Evolutionary conservation across 2,888 invertebrate species (phyloP).

Genomic region (Cephus pygmeus): DNA sequence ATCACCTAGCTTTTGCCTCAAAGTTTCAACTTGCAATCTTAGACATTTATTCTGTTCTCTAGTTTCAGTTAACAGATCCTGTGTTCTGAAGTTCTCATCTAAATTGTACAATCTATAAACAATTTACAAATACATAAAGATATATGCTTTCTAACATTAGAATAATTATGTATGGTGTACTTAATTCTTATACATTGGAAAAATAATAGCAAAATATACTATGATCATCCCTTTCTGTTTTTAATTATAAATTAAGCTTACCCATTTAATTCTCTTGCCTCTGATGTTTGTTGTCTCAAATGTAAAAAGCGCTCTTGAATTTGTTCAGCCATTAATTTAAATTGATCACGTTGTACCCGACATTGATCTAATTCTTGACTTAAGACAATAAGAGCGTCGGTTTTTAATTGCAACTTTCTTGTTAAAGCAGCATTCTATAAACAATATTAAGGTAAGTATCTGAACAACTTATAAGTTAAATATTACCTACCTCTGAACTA

Average conservation of each 20-base stretch:
- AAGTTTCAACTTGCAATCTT: constrained; percentile 74
- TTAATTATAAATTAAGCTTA: constrained; percentile 18
- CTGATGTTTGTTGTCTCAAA: constrained; percentile 62
- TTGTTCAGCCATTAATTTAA: constrained; percentile 83
- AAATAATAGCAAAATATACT: no score
- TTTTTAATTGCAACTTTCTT: constrained; percentile 80
- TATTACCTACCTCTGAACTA: no score
- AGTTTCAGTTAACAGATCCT: constrained; percentile 61
- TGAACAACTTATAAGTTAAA: no score
- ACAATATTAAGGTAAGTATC: no score
- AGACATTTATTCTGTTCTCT: constrained; percentile 70
- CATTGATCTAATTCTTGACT: constrained; percentile 82
- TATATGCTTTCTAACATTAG: no score
- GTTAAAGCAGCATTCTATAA: no score
- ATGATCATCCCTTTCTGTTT: no score
- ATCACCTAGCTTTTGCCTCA: constrained; percentile 78
- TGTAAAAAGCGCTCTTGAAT: constrained; percentile 71
- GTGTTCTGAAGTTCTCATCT: constrained; percentile 43
- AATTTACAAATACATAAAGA: no score
- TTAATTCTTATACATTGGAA: no score
- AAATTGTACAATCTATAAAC: constrained; percentile 32
- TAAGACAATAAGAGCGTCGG: constrained; percentile 83
- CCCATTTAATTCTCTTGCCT: constrained; percentile 40
- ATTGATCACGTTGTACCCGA: constrained; percentile 82
- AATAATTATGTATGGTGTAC: no score